Percentiles rank a stretch among this genome's conserved stretches.
These are phyloP conservation scores for Oreohelix idahoensis DNA, from an alignment of 1,140 invertebrate genomes.

Conservation along the genomic window DNA sequence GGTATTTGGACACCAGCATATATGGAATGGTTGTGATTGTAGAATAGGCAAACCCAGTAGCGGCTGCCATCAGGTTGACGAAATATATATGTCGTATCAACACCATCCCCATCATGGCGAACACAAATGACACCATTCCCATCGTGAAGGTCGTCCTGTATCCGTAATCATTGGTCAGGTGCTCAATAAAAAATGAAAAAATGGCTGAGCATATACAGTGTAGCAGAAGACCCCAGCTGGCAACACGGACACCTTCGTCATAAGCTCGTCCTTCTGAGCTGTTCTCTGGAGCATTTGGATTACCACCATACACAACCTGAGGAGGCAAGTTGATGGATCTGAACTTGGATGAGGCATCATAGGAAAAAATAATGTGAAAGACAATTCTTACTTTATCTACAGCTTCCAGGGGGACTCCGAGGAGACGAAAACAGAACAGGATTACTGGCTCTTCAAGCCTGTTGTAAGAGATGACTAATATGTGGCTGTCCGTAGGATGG, in stretches of 20 bases:
- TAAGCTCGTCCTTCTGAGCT: conserved; percentile 67
- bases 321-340: background rate
- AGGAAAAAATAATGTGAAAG: no score
- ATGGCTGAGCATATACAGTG: conserved; percentile 74
- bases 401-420: no score
- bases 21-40: conserved; percentile 75
- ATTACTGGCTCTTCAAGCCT: no score
- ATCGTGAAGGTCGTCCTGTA: conserved; percentile 69
- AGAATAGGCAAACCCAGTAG: conserved; percentile 74
- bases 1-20: conserved; percentile 73
- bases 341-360: no score
- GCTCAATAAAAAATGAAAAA: conserved; percentile 74
- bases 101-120: conserved; percentile 73
- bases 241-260: conserved; percentile 76
- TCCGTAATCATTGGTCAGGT: conserved; percentile 68
- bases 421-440: no score
- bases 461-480: no score
- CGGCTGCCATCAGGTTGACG: conserved; percentile 71
- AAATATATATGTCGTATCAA: conserved; percentile 67
- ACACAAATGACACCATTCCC: conserved; percentile 72
- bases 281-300: conserved; percentile 71
- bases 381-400: no score
- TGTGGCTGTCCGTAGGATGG: no score
- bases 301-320: conserved; percentile 72
- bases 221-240: conserved; percentile 75